A percentile compares a stretch with the other conserved stretches of the same genome.
phyloP scores from a whole-genome alignment of 2,797 vertebrate species.

The Petrocephalus sullivani region DNA sequence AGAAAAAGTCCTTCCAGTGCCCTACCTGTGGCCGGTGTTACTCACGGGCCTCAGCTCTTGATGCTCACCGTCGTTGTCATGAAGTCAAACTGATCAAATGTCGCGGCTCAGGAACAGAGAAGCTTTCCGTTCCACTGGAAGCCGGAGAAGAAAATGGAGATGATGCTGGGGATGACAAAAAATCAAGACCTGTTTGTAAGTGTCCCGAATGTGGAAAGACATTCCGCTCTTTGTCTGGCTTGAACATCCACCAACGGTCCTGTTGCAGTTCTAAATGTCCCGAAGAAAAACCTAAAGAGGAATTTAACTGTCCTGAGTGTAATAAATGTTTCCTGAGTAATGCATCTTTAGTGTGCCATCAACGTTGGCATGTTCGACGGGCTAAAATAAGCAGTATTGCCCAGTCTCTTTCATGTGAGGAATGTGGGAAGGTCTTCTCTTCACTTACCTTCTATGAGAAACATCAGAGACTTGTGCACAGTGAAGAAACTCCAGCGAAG shows the following conservation, averaged over 20 bases:
- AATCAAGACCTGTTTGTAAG: conserved; percentile 45
- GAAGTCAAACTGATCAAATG: conserved; percentile 66
- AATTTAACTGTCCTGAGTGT: conserved; percentile 60
- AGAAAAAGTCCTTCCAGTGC: conserved; percentile 71
- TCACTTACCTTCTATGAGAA: conserved; percentile 60
- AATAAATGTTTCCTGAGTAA: conserved; percentile 54
- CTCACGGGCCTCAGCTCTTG: conserved; percentile 68
- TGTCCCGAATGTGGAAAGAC: conserved; percentile 65
- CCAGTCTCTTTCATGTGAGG: conserved; percentile 53
- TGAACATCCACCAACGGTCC: conserved; percentile 66
- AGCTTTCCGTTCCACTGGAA: conserved; percentile 35
- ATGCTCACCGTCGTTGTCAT: conserved; percentile 69
- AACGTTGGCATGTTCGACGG: conserved; percentile 51
- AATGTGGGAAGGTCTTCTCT: conserved; percentile 66
- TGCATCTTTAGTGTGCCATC: conserved; percentile 55
- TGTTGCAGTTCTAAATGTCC: conserved; percentile 52
- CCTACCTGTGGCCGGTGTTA: conserved; percentile 67
- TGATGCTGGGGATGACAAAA: conserved; percentile 13
- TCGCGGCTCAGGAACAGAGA: conserved; percentile 44
- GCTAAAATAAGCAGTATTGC: conserved; percentile 23
- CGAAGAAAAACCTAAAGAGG: conserved; percentile 51
- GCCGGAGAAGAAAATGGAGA: conserved; percentile 39
- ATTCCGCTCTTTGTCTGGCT: conserved; percentile 51
- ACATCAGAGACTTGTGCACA: conserved; percentile 63
- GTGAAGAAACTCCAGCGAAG: conserved; percentile 60